Evolutionary conservation across 2,888 invertebrate genomes (phyloP), one percentile per base, ranked within the genome.

Genomic region (Mayetiola destructor): DNA sequence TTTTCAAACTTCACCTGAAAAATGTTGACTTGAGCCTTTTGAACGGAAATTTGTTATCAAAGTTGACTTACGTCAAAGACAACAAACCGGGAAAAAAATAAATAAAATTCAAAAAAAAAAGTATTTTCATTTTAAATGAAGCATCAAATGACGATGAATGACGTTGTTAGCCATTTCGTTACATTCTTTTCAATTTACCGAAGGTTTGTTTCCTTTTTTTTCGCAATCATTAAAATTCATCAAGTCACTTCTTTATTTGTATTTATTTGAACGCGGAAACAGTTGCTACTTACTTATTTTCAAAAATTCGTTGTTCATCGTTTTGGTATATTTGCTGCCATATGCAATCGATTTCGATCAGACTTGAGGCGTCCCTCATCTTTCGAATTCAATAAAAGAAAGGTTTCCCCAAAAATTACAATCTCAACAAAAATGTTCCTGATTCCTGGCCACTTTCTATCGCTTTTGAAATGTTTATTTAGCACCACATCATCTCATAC

Each of bases 221-320:
- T 48, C 9, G 48, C 48, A 48, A 27, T 48, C 48, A 48, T 48
- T 48, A 48, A 48, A 48, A 48, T 48, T 48, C 48, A 48, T 48
- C 48, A 48, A 48, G 27, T 48, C n/a, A 5, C 27, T 48, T 48
- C 29, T 27, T 27, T 23, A 42, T 42, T 23, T 21, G n/a, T 42
- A 14, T 27, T 48, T 23, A 3, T 21, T 42, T 23, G n/a, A n/a
- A n/a, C n/a, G n/a, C n/a, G n/a, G 5, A 23, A 37, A 14, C 37
- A n/a, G 37, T 37, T 37, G 14, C 37, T 37, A 37, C 37, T 37
- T 4, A 37, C 36, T n/a, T 16, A 36, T 36, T 48, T 23, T 23
- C 27, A 21, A n/a, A n/a, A n/a, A n/a, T n/a, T 27, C 48, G 48
- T n/a, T 27, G n/a, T n/a, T 27, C 23, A 2, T 27, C 27, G n/a